Conservation (phyloP, 2,113 vertebrate genomes). For the Mastomys coucha region DNA sequence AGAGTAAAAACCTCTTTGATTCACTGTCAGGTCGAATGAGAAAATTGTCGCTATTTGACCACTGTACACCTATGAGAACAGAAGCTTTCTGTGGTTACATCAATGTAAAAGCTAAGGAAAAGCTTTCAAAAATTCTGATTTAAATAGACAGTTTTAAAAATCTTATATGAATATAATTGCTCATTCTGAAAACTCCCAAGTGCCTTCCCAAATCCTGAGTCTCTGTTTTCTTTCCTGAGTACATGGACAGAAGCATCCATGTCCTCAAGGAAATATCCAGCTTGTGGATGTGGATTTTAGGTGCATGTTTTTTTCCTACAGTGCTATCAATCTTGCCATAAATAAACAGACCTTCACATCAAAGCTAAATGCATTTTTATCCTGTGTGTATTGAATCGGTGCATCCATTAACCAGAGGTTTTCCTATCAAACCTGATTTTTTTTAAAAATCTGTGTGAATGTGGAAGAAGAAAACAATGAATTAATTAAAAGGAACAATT, state of each 20-base stretch:
- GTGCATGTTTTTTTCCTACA: background rate
- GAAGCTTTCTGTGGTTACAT: background rate
- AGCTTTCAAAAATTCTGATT: background rate
- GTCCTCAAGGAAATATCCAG: background rate
- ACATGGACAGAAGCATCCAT: no score
- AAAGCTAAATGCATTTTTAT: background rate
- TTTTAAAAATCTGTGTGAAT: background rate
- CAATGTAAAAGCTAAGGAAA: background rate
- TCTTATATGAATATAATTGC: background rate
- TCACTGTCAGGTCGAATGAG: background rate
- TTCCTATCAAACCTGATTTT: background rate
- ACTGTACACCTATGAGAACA: constrained; percentile 19
- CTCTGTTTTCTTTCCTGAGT: background rate
- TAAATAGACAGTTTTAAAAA: background rate
- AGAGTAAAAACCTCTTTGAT: constrained; percentile 24
- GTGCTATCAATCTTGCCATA: background rate
- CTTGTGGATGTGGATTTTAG: background rate
- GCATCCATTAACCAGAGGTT: background rate
- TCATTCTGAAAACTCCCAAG: background rate
- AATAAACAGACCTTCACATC: background rate
- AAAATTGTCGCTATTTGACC: background rate
- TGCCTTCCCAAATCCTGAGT: background rate
- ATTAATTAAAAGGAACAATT: background rate
- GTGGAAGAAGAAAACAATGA: background rate
- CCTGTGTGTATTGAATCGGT: background rate